phyloP scores from a whole-genome alignment of 2,888 invertebrate genomes.

The Dynastes hyllus region DNA sequence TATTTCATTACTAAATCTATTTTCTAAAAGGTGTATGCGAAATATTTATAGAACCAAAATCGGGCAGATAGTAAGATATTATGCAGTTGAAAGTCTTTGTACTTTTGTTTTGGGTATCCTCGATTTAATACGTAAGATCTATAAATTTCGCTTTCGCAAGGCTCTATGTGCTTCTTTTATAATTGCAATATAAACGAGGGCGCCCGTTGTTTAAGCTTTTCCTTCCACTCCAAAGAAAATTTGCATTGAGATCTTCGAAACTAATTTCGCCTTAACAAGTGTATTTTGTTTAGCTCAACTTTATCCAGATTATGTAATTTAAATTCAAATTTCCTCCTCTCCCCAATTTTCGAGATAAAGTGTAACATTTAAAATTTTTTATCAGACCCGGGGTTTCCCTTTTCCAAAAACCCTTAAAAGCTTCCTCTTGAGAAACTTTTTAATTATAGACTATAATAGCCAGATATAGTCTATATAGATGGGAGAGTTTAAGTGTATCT shows the following conservation, averaged over 20 bases:
- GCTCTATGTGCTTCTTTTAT: slow-evolving; percentile 14
- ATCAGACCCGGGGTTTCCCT: too few species aligned
- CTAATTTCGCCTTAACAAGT: slow-evolving; percentile 44
- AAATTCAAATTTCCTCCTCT: slow-evolving; percentile 41
- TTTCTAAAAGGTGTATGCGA: too few species aligned
- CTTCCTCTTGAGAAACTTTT: slow-evolving; percentile 4
- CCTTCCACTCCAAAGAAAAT: slow-evolving; percentile 21
- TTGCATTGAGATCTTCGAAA: slow-evolving; percentile 34
- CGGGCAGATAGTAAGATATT: too few species aligned
- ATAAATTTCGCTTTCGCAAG: not conserved
- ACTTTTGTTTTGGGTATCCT: not conserved
- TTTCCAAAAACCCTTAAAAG: slow-evolving; percentile 19
- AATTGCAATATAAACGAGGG: not conserved
- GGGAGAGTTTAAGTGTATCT: not conserved
- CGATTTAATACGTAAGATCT: not conserved
- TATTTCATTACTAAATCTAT: too few species aligned
- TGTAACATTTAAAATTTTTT: slow-evolving; percentile 34
- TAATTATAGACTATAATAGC: slow-evolving; percentile 15
- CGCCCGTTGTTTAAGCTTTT: slow-evolving; percentile 28
- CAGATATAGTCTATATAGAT: not conserved
- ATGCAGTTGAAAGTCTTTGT: too few species aligned
- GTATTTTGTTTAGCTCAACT: slow-evolving; percentile 41
- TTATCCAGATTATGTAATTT: slow-evolving; percentile 45
- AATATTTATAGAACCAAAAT: too few species aligned
- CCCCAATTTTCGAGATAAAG: slow-evolving; percentile 32